A percentile compares a stretch with the other conserved stretches of the same genome.
phyloP scores from a whole-genome alignment of 2,797 vertebrate species.

The Aselliscus stoliczkanus region DNA sequence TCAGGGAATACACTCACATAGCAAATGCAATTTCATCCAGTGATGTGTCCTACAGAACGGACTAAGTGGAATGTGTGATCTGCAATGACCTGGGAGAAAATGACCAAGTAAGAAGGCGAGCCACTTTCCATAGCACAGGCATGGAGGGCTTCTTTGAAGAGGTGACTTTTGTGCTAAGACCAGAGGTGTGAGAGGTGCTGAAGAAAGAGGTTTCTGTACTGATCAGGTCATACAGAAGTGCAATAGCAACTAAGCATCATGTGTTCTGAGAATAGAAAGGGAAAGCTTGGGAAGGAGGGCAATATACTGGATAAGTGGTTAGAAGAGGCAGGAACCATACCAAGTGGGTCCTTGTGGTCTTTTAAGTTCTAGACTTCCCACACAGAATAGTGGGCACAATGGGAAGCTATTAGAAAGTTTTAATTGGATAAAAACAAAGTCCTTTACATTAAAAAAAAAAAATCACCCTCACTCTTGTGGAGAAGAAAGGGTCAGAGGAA shows the following conservation, averaged over 20 bases:
- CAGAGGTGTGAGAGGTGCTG: neutral
- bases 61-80: neutral
- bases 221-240: neutral
- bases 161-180: neutral
- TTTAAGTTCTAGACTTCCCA: neutral
- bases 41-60: neutral
- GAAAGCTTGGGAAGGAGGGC: neutral
- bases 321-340: neutral
- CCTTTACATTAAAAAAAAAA: neutral
- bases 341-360: rapidly evolving
- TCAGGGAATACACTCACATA: neutral
- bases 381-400: neutral
- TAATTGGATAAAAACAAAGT: neutral
- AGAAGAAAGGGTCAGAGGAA: neutral
- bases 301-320: neutral
- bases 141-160: neutral
- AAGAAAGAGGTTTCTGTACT: neutral
- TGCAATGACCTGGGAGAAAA: neutral
- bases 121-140: no score
- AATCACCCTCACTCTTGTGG: neutral
- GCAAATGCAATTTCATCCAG: neutral
- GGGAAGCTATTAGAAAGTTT: neutral
- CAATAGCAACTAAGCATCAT: neutral
- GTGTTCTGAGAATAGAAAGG: neutral
- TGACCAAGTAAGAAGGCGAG: neutral